Conservation (phyloP, 2,888 invertebrate species). For the Drosophila colorata region DNA sequence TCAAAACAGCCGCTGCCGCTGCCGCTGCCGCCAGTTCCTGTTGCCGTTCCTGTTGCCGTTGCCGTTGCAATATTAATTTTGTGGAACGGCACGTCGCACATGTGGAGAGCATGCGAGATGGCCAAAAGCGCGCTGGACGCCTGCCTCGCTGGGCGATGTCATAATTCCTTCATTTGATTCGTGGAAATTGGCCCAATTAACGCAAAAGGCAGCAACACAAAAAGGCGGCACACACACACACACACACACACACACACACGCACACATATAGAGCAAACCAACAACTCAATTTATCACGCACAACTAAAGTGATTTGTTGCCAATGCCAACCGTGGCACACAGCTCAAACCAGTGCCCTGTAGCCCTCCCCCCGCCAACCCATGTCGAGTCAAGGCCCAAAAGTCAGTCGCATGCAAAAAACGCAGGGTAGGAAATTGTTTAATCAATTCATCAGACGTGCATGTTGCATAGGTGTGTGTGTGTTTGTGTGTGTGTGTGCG, state of each 20-base stretch:
- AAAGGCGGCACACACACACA: background rate
- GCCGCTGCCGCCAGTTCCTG: background rate
- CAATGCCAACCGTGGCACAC: constrained; percentile 70
- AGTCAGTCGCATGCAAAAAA: constrained; percentile 60
- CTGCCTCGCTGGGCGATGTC: constrained; percentile 1
- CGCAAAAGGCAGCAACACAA: constrained; percentile 59
- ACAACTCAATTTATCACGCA: constrained; percentile 82
- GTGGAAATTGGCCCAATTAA: constrained; percentile 80
- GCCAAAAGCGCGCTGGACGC: background rate
- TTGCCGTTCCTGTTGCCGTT: background rate
- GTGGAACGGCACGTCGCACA: constrained; percentile 53
- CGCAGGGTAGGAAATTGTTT: constrained; percentile 76
- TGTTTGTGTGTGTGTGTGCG: constrained; percentile 42
- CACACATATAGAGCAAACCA: constrained; percentile 30
- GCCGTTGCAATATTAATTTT: constrained; percentile 73
- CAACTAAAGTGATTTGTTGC: constrained; percentile 82
- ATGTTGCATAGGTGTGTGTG: constrained; percentile 49
- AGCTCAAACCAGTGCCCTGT: background rate
- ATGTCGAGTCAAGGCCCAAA: constrained; percentile 37
- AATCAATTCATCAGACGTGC: constrained; percentile 77
- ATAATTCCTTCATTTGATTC: constrained; percentile 63
- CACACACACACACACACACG: background rate
- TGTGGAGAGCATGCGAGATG: constrained; percentile 31
- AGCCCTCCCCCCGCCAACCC: background rate
- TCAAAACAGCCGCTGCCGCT: constrained; percentile 28